Evolutionary conservation across 2,113 vertebrate species (phyloP), one percentile per base, ranked within the genome.

Genomic region (Chaetura pelagica): DNA sequence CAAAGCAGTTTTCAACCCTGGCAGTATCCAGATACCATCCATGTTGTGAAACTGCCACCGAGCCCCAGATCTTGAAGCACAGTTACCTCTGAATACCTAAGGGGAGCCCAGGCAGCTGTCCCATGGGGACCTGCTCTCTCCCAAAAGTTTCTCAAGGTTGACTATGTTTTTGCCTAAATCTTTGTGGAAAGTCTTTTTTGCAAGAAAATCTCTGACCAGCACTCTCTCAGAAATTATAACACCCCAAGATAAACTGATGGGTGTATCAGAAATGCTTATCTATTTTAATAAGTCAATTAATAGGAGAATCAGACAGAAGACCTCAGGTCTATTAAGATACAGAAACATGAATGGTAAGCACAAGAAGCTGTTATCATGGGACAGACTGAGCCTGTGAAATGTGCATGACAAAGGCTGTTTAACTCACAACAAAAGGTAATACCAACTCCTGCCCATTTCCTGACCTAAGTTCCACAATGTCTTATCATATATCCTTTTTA

Each of bases 371-470:
- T 63, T 35, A n/a, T 32, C 52, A 12, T 0, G 0, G 30, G 40
- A 71, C 23, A 51, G 24, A 29, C 27, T 27, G 61, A 40, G 17
- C 12, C 21, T 8, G 8, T 23, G 24, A 6, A 6, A 32, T 0
- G 8, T 8, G 34, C 32, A 51, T 67, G 58, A 49, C 8, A 6
- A 15, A 13, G 9, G 23, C 67, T 29, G 46, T 23, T 46, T 1
- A 2, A 26, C 40, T 35, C 29, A 3, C 42, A 26, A 12, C 52
- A n/a, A 8, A 52, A 57, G 0, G 1, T 15, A 44, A 75, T 2
- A 38, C 26, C 35, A 58, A 30, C n/a, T 34, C 62, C 68, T 49
- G 32, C n/a, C 51, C 51, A 9, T 20, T 24, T 78, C 38, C 61
- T 2, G 2, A 15, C 42, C 19, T 6, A 62, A 38, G 19, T 63